Base-by-base conservation (phyloP, 1,140 invertebrate species). In the Zaprionus ghesquierei region DNA sequence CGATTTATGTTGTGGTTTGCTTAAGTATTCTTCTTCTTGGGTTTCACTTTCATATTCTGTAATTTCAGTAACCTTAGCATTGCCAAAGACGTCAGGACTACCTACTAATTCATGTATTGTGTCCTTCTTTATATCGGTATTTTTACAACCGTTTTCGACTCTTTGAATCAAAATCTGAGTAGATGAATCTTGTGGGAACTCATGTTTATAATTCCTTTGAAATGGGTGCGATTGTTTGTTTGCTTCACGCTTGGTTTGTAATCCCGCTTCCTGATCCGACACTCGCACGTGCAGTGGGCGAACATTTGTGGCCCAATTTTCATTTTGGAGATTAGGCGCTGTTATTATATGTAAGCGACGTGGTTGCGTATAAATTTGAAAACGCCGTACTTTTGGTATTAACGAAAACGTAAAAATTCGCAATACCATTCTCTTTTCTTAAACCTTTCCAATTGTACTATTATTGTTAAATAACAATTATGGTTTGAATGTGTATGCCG, bases 21-120 rank as follows among this genome's bases (percentile, higher is more conserved):
- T 86, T 35, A 93, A 72, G 86, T 92, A 94, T 22, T 93, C 82
- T 69, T 95, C 93, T 89, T 95, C 94, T 60, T 92, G 81, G 35
- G 92, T 61, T 80, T 95, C 94, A 29, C 90, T 93, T 3, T 63
- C 15, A 25, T 71, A 51, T n/a, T 66, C 49, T 10, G 31, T 9
- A 1, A 10, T 46, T 1, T 20, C 25, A 20, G 2, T 46, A 0
- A 58, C 0, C 13, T 73, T 79, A 8, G 69, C 58, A 61, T 76
- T 59, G 1, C 75, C 79, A 70, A 82, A 87, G 2, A 59, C 70
- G n/a, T 87, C 79, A 0, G 72, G 64, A 72, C 79, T 69, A 8
- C 53, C 68, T 50, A 64, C 68, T 50, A 64, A 75, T 5, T 79
- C 61, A 0, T 5, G 2, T 0, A 44, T 10, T 6, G 53, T 54